A percentile compares a stretch with the other conserved stretches of the same genome.
Evolutionary conservation across 2,797 vertebrate species (phyloP).

Genomic region (Leucoraja ocellata): DNA sequence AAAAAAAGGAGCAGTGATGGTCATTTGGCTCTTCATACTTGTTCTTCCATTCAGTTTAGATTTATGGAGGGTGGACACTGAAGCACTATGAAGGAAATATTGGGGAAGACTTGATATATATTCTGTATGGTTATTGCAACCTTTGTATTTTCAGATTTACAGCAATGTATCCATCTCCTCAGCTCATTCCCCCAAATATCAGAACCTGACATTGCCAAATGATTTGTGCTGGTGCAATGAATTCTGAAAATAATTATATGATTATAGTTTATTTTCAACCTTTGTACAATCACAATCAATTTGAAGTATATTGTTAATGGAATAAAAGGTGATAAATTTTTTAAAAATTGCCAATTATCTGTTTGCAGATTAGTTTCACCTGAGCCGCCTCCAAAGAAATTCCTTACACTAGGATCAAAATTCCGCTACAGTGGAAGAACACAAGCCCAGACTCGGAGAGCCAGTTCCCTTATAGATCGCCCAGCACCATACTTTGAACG

Average conservation of each 20-base stretch:
- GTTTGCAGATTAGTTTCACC: conserved; percentile 77
- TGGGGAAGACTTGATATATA: not conserved
- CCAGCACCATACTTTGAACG: conserved; percentile 87
- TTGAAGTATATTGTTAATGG: too few relatives aligned
- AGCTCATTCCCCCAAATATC: not conserved
- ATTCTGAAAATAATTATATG: not conserved
- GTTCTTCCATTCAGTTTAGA: too few relatives aligned
- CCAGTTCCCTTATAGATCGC: conserved; percentile 84
- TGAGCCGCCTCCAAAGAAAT: conserved; percentile 92
- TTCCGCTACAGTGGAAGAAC: conserved; percentile 95
- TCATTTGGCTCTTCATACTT: too few relatives aligned
- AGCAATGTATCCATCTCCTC: not conserved
- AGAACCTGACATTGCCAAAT: not conserved
- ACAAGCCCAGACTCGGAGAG: conserved; percentile 84
- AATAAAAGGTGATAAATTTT: not conserved
- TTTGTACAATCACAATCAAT: not conserved
- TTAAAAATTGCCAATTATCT: not conserved
- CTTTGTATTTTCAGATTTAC: not conserved
- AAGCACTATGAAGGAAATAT: too few relatives aligned
- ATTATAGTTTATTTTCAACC: not conserved
- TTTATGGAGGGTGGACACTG: too few relatives aligned
- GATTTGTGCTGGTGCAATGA: not conserved
- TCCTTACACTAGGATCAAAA: conserved; percentile 89
- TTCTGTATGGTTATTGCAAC: not conserved
- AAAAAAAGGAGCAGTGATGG: too few relatives aligned